Conservation (phyloP, 2,888 invertebrate genomes). For the Melieria picta region DNA sequence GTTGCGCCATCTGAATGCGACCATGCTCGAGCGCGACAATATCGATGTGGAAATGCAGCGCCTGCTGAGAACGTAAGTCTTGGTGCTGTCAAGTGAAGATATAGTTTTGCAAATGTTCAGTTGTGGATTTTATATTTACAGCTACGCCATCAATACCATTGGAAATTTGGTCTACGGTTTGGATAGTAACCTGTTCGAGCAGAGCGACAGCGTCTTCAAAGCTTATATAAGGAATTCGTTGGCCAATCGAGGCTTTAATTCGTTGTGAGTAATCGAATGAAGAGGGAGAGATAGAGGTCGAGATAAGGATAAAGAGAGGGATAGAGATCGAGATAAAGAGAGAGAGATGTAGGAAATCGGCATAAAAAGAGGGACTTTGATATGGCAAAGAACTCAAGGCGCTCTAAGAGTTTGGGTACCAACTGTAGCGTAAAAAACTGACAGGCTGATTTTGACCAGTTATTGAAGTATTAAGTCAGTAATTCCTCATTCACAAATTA, state of each 20-base stretch:
- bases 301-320: too few species aligned
- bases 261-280: constrained; percentile 50
- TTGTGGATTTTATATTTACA: constrained; percentile 39
- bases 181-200: constrained; percentile 63
- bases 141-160: constrained; percentile 67
- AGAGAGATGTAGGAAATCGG: too few species aligned
- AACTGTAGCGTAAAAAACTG: too few species aligned
- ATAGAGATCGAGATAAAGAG: too few species aligned
- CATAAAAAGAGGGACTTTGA: too few species aligned
- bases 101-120: too few species aligned
- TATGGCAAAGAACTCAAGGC: too few species aligned
- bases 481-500: too few species aligned
- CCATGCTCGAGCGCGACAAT: constrained; percentile 50
- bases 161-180: constrained; percentile 67
- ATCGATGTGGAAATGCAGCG: constrained; percentile 51
- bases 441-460: too few species aligned
- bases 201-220: constrained; percentile 53
- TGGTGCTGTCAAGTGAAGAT: neutral
- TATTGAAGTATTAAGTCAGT: too few species aligned
- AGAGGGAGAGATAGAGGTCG: too few species aligned
- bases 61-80: constrained; percentile 53
- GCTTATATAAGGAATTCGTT: constrained; percentile 45
- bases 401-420: too few species aligned
- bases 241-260: constrained; percentile 40
- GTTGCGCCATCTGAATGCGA: constrained; percentile 63